Conservation (phyloP, 2,888 invertebrate genomes). For the Netelia inedita region DNA sequence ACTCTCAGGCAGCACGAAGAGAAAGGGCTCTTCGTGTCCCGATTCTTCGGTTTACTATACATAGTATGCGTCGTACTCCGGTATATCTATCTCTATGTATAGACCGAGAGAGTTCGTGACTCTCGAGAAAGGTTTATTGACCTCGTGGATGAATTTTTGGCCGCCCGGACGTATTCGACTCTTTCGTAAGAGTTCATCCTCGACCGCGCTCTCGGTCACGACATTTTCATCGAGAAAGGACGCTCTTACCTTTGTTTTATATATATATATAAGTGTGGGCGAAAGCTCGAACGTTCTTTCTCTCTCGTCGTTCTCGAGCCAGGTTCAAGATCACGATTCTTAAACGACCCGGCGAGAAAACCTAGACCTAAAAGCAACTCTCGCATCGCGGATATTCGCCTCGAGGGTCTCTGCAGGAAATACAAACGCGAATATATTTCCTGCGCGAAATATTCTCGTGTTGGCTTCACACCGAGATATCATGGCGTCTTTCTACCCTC, state of each 20-base stretch:
- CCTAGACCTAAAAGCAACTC: conserved; percentile 74
- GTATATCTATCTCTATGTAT: conserved; percentile 1
- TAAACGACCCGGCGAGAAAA: conserved; percentile 77
- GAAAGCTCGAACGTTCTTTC: conserved; percentile 68
- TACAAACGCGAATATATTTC: background rate
- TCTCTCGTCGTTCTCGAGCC: conserved; percentile 14
- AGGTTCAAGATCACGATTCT: conserved; percentile 67
- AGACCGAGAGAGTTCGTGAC: conserved; percentile 58
- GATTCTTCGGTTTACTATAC: conserved; percentile 57
- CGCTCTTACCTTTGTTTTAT: background rate
- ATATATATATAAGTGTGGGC: conserved; percentile 53
- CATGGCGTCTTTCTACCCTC: background rate
- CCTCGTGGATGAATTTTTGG: conserved; percentile 72
- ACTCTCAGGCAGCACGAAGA: conserved; percentile 47
- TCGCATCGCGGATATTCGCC: conserved; percentile 50
- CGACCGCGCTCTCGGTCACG: conserved; percentile 46
- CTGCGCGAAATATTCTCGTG: background rate
- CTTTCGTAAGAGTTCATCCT: conserved; percentile 59
- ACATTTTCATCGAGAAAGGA: conserved; percentile 58
- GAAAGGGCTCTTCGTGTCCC: conserved; percentile 66
- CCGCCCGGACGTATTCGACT: conserved; percentile 62
- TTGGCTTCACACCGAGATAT: conserved; percentile 1
- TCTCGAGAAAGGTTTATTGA: conserved; percentile 74
- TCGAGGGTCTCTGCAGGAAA: conserved; percentile 59
- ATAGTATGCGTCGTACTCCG: conserved; percentile 29